Evolutionary conservation across 2,888 invertebrate species (phyloP).

Genomic region (Mycogona germanica): DNA sequence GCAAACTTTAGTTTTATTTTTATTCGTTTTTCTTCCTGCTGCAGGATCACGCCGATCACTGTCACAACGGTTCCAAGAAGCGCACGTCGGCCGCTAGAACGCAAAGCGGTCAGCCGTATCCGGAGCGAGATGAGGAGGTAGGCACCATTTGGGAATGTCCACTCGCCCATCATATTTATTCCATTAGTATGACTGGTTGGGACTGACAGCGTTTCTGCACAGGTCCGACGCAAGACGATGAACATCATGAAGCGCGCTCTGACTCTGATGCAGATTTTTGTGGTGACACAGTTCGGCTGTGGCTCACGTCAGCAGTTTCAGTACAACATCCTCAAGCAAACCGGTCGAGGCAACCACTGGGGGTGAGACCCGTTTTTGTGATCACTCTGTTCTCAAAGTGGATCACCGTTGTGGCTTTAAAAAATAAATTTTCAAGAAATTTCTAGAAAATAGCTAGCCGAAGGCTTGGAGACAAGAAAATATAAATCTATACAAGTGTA

Average conservation of each 20-base stretch:
- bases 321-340: constrained; percentile 69
- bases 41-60: no score
- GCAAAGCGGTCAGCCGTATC: not conserved
- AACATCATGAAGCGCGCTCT: constrained; percentile 77
- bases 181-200: no score
- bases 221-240: constrained; percentile 38
- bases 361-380: constrained; percentile 44
- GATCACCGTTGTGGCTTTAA: not conserved
- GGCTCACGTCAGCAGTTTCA: constrained; percentile 52
- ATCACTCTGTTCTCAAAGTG: not conserved
- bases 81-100: no score
- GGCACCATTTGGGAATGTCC: constrained; percentile 15
- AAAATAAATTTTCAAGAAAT: not conserved
- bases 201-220: no score
- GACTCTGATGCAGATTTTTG: constrained; percentile 81
- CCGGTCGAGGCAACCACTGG: constrained; percentile 81
- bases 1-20: no score
- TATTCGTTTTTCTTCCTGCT: no score
- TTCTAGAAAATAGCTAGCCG: no score
- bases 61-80: no score
- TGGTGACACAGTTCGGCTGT: constrained; percentile 84
- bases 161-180: no score
- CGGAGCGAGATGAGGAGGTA: constrained; percentile 20
- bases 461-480: no score
- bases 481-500: no score